Evolutionary conservation across 2,113 vertebrate species (phyloP).

Genomic region (Ceratotherium simum): DNA sequence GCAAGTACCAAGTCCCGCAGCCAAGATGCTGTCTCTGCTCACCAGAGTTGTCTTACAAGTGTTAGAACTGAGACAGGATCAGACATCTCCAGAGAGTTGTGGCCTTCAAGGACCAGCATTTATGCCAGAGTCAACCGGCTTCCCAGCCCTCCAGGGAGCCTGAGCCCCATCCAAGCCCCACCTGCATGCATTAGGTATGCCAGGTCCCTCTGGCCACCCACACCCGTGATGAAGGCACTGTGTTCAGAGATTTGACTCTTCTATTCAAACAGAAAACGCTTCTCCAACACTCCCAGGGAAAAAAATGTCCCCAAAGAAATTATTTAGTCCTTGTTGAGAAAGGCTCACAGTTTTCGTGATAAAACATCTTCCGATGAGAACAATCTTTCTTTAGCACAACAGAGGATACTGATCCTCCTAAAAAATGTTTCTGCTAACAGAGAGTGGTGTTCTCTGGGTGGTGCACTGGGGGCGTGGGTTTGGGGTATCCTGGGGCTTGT

Average conservation of each 20-base stretch:
- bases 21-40: background rate
- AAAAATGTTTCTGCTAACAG: slow-evolving; percentile 27
- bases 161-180: background rate
- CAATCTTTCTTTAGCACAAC: background rate
- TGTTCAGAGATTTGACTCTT: background rate
- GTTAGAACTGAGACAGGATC: background rate
- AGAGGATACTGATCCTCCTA: background rate
- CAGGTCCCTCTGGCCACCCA: background rate
- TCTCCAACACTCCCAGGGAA: slow-evolving; percentile 14
- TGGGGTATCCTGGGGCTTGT: background rate
- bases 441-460: background rate
- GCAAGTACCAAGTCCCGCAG: background rate
- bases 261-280: slow-evolving; percentile 16
- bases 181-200: background rate
- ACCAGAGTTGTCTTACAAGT: background rate
- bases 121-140: background rate
- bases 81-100: background rate
- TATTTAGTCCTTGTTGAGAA: background rate
- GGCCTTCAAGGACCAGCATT: background rate
- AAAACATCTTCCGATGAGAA: background rate
- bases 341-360: background rate
- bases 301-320: background rate
- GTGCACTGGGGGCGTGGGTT: background rate
- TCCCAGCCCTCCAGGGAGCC: rapidly evolving
- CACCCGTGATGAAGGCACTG: background rate